These are phyloP conservation scores for Cebidichthys violaceus DNA, from an alignment of 2,113 vertebrate species.

Conservation along the genomic window DNA sequence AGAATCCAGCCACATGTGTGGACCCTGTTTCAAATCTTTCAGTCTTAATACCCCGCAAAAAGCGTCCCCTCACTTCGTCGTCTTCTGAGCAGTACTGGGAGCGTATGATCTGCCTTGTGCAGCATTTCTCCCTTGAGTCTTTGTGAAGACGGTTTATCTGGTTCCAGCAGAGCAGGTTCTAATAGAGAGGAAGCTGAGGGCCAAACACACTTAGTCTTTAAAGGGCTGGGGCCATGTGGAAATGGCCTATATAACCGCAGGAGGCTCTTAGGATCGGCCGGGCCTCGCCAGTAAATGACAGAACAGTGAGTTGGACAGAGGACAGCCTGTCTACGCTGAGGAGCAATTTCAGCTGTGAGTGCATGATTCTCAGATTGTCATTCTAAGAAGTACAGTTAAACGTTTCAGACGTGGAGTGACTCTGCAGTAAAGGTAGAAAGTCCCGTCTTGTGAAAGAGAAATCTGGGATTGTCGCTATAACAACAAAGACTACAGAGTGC, in stretches of 20 bases:
- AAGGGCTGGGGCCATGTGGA: conserved; percentile 72
- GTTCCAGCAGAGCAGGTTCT: conserved; percentile 74
- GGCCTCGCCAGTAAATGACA: conserved; percentile 66
- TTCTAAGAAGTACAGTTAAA: conserved; percentile 24
- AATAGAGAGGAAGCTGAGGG: conserved; percentile 72
- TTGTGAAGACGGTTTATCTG: conserved; percentile 70
- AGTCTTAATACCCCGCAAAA: conserved; percentile 48
- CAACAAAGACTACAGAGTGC: neutral
- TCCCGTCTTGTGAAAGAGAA: neutral
- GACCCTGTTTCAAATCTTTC: conserved; percentile 67
- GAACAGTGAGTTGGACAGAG: conserved; percentile 55
- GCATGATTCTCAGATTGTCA: conserved; percentile 17
- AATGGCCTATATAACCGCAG: conserved; percentile 74
- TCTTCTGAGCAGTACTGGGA: conserved; percentile 37
- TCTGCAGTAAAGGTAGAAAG: neutral
- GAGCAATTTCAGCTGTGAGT: conserved; percentile 27
- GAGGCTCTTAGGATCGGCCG: conserved; percentile 61
- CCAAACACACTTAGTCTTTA: conserved; percentile 71
- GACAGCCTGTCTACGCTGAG: conserved; percentile 40
- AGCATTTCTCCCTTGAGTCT: conserved; percentile 51
- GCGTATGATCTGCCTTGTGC: conserved; percentile 50
- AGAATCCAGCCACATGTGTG: conserved; percentile 63
- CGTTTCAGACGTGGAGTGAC: conserved; percentile 21
- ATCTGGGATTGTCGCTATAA: neutral
- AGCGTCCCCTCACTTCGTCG: conserved; percentile 49